These are phyloP conservation scores for Operophtera brumata DNA, from an alignment of 2,888 invertebrate genomes.

Conservation along the genomic window DNA sequence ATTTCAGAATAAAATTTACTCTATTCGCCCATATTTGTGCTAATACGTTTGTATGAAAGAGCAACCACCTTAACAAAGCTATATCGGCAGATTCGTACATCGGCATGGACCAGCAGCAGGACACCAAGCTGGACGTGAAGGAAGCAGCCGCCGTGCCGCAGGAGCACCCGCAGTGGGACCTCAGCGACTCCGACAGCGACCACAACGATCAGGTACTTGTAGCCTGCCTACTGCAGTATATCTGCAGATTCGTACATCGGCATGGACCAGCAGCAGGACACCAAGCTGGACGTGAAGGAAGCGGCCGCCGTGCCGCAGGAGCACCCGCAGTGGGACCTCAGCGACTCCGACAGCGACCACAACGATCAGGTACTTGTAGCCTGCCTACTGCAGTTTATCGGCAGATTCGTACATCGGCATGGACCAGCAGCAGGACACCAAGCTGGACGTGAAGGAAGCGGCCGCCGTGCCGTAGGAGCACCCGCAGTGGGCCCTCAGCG, in stretches of 20 bases:
- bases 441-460: slow-evolving; percentile 98
- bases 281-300: slow-evolving; percentile 98
- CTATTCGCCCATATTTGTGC: too few species aligned
- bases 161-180: slow-evolving; percentile 99
- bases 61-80: too few species aligned
- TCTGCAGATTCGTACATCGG: slow-evolving; percentile 94
- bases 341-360: slow-evolving; percentile 91
- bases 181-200: slow-evolving; percentile 94
- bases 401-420: slow-evolving; percentile 97
- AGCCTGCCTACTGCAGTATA: too few species aligned
- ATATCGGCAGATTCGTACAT: slow-evolving; percentile 93
- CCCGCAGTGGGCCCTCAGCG: slow-evolving; percentile 99
- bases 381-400: too few species aligned
- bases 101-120: slow-evolving; percentile 97
- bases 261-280: slow-evolving; percentile 96
- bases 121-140: slow-evolving; percentile 98
- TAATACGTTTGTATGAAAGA: too few species aligned
- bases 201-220: slow-evolving; percentile 74
- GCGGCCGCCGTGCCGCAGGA: slow-evolving; percentile 94
- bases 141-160: slow-evolving; percentile 95
- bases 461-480: slow-evolving; percentile 94
- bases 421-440: slow-evolving; percentile 96
- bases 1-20: too few species aligned
- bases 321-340: slow-evolving; percentile 99
- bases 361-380: slow-evolving; percentile 69